Percentiles rank a stretch among this genome's conserved stretches.
phyloP scores from a whole-genome alignment of 2,888 invertebrate species.

The Cephus runcator region DNA sequence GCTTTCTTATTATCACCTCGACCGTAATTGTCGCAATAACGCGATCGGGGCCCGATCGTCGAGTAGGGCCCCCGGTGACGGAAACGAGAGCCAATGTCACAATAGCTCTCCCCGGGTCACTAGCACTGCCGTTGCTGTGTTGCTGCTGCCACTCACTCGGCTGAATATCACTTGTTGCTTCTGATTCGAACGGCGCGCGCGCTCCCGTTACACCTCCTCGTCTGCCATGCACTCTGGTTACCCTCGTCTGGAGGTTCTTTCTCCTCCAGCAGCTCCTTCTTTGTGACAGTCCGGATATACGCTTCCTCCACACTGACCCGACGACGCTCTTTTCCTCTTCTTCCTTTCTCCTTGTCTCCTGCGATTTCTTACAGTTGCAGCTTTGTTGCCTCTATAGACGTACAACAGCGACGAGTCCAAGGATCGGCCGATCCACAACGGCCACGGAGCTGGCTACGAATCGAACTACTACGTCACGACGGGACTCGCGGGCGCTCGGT shows the following conservation, averaged over 20 bases:
- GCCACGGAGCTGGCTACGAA: neutral
- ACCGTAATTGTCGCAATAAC: slow-evolving; percentile 2
- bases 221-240: neutral
- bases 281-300: neutral
- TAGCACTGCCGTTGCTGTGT: neutral
- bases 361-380: neutral
- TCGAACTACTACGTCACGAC: neutral
- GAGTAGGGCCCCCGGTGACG: neutral
- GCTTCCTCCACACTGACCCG: neutral
- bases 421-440: neutral
- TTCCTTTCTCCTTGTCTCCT: neutral
- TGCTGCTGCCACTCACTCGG: neutral
- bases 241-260: neutral
- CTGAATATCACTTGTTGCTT: neutral
- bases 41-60: slow-evolving; percentile 1
- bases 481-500: neutral
- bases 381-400: neutral
- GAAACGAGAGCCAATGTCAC: slow-evolving; percentile 2
- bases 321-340: neutral
- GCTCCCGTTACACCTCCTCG: neutral
- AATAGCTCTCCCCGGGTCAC: slow-evolving; percentile 3
- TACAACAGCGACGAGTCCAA: neutral
- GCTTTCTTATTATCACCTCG: slow-evolving; percentile 6
- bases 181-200: neutral
- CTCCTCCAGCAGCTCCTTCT: slow-evolving; percentile 7